Percentiles rank a stretch among this genome's conserved stretches.
Evolutionary conservation across 2,113 vertebrate genomes (phyloP).

Genomic region (Neotragus pygmaeus): DNA sequence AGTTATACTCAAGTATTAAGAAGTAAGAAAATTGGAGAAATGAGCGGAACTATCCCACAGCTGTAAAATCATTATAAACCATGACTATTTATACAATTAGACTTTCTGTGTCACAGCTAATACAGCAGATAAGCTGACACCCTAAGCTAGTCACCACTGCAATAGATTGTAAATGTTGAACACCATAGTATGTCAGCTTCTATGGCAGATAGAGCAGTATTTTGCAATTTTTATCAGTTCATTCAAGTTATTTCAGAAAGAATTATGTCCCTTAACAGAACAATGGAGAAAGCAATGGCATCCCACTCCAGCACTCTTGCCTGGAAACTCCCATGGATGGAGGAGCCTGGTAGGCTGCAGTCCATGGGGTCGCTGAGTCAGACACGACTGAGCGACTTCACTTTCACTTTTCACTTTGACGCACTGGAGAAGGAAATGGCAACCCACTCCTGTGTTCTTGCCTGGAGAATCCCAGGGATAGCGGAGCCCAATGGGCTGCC

Average conservation of each 20-base stretch:
- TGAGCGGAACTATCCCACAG: background rate
- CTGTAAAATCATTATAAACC: background rate
- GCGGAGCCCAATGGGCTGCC: no score
- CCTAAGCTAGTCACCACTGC: background rate
- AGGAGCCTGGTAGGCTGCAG: no score
- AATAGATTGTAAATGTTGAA: background rate
- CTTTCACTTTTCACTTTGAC: no score
- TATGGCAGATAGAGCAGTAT: background rate
- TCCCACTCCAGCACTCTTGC: no score
- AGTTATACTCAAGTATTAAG: background rate
- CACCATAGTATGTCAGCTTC: background rate
- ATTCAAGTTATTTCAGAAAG: background rate
- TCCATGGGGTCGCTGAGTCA: no score
- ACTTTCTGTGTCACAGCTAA: background rate
- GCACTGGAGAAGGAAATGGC: no score
- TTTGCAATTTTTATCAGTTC: conserved; percentile 6
- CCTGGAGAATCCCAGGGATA: no score
- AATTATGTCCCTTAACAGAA: background rate
- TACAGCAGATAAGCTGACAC: background rate
- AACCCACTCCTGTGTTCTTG: no score
- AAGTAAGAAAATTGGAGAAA: background rate
- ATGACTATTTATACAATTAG: background rate
- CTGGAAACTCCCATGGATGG: no score
- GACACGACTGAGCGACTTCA: no score
- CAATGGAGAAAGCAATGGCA: no score